phyloP scores from a whole-genome alignment of 2,888 invertebrate genomes.

The Aleiodes testaceus region DNA sequence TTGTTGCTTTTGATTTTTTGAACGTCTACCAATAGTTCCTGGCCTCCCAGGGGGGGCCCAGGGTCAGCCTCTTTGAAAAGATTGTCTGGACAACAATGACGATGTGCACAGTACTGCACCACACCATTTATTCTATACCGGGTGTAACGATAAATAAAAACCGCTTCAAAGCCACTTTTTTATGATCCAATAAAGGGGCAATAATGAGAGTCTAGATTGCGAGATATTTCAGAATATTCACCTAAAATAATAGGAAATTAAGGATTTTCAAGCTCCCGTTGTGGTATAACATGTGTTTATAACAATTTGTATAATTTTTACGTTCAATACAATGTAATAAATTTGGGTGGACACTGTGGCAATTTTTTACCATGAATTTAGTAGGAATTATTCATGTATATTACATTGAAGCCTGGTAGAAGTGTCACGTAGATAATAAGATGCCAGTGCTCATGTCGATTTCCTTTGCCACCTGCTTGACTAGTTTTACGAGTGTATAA shows the following conservation, averaged over 20 bases:
- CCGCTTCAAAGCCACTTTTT: too few relatives aligned
- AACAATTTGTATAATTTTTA: slow-evolving; percentile 13
- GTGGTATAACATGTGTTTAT: not conserved
- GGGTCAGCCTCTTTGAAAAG: slow-evolving; percentile 49
- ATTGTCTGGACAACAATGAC: slow-evolving; percentile 48
- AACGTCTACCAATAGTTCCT: slow-evolving; percentile 42
- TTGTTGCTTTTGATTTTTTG: slow-evolving; percentile 32
- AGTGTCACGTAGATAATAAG: slow-evolving; percentile 37
- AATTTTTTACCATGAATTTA: slow-evolving; percentile 33
- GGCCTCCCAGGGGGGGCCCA: slow-evolving; percentile 42
- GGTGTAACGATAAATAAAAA: slow-evolving; percentile 11
- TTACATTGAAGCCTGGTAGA: slow-evolving; percentile 10
- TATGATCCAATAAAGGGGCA: too few relatives aligned
- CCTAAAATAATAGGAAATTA: not conserved
- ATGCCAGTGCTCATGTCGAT: slow-evolving; percentile 25
- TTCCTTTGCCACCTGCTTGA: slow-evolving; percentile 34
- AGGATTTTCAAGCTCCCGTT: not conserved
- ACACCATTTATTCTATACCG: slow-evolving; percentile 13
- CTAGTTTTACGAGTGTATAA: slow-evolving; percentile 32
- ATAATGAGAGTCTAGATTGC: not conserved
- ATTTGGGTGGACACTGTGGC: not conserved
- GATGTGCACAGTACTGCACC: slow-evolving; percentile 39
- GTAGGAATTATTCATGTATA: slow-evolving; percentile 28
- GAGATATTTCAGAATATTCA: not conserved
- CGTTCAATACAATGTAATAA: slow-evolving; percentile 22